Percentiles rank a stretch among this genome's conserved stretches.
Evolutionary conservation across 2,797 vertebrate species (phyloP).

Genomic region (Babyrousa celebensis): DNA sequence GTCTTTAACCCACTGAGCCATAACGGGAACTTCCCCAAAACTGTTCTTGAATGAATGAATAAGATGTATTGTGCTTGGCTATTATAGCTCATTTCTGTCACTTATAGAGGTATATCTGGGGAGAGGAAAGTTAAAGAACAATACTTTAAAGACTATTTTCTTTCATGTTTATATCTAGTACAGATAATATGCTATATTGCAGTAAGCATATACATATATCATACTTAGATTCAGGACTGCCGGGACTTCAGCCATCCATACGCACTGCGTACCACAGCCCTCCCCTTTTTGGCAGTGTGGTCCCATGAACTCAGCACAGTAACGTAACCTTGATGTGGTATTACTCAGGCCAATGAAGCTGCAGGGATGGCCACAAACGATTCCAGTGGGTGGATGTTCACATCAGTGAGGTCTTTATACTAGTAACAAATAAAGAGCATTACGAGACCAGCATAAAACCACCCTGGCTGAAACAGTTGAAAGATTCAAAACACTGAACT

Average conservation of each 20-base stretch:
- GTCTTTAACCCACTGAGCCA: no score
- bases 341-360: slow-evolving; percentile 26
- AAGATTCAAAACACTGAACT: not conserved
- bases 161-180: not conserved
- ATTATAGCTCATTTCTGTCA: not conserved
- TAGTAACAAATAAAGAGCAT: not conserved
- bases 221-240: not conserved
- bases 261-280: not conserved
- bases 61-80: not conserved
- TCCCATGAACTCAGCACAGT: not conserved
- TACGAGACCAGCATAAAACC: slow-evolving; percentile 18
- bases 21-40: no score
- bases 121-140: slow-evolving; percentile 59
- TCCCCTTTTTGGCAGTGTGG: not conserved
- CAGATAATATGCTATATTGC: not conserved
- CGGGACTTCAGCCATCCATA: not conserved
- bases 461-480: not conserved
- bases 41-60: not conserved
- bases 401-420: not conserved
- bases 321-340: not conserved
- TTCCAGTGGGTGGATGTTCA: not conserved
- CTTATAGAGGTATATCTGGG: not conserved
- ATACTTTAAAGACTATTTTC: not conserved
- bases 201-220: not conserved
- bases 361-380: slow-evolving; percentile 11